Evolutionary conservation across 2,888 invertebrate species (phyloP), one percentile per base, ranked within the genome.

Genomic region (Temnothorax unifasciatus): DNA sequence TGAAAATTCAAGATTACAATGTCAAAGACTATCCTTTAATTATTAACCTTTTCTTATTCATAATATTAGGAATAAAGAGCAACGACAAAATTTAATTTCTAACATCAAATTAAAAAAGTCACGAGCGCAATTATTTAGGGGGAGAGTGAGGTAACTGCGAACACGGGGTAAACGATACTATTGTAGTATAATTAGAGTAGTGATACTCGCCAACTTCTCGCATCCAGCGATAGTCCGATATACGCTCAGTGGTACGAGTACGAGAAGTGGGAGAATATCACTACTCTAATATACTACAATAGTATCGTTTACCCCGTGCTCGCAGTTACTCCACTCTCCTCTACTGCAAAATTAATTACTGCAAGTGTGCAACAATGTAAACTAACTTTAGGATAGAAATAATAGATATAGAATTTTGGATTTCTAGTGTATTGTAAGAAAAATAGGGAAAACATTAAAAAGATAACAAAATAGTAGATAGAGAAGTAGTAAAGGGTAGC

Each of bases 1-100:
- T 73, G 25, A 73, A 41, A 18, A n/a, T 74, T 59, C 5, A 25
- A 59, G 1, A 61, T 54, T 71, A 54, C 34, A 18, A 29, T 54
- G 3, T 47, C 15, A n/a, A 61, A 21, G 1, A n/a, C 2, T 29
- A 69, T 52, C n/a, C 5, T 44, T 29, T 9, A 59, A 4, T 52
- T 52, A 52, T 54, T 54, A 21, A 54, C 8, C 3, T 59, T 25
- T 8, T 74, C 8, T 59, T 8, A 38, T 41, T 11, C 2, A 15
- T 8, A 71, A 54, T 38, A 41, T 38, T 41, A 38, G 15, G 15
- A 21, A 11, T 57, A 18, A 41, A 44, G 41, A 8, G 18, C 18
- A 57, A 41, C 38, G 3, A 8, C 0, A 11, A 74, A 59, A 57
- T 25, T 59, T 21, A 44, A 44, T 18, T 41, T 4, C 6, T 61